A percentile compares a stretch with the other conserved stretches of the same genome.
These are phyloP conservation scores for Butorides virescens DNA, from an alignment of 2,113 vertebrate species.

Conservation along the genomic window DNA sequence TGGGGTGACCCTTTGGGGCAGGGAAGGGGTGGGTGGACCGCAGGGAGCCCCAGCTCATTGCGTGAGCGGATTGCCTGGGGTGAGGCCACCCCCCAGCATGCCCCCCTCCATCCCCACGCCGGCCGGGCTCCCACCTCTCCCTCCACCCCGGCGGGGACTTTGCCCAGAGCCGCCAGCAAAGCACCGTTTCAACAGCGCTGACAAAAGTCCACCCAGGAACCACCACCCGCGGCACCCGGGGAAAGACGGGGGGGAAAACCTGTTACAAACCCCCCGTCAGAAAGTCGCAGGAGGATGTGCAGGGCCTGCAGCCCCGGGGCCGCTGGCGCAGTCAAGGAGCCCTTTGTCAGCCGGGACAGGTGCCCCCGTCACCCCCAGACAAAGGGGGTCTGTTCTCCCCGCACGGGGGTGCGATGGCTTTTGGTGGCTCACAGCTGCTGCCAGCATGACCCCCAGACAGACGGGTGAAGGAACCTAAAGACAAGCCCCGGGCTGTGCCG, in stretches of 20 bases:
- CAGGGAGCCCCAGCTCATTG: background rate
- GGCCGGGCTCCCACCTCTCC: background rate
- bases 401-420: background rate
- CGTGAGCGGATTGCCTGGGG: background rate
- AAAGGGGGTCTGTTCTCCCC: constrained; percentile 44
- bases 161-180: constrained; percentile 10
- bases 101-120: background rate
- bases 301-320: background rate
- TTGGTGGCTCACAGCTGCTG: constrained; percentile 42
- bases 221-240: background rate
- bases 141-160: background rate
- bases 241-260: background rate
- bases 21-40: background rate
- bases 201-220: constrained; percentile 34
- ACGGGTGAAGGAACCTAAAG: background rate
- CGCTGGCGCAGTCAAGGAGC: background rate
- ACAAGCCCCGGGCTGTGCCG: background rate
- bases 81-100: background rate
- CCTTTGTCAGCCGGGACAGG: constrained; percentile 43
- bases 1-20: background rate
- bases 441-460: background rate
- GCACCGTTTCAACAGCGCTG: background rate
- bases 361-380: background rate
- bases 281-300: background rate
- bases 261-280: background rate